Conservation (phyloP, 2,888 invertebrate species). For the Dolichopus griseipennis region DNA sequence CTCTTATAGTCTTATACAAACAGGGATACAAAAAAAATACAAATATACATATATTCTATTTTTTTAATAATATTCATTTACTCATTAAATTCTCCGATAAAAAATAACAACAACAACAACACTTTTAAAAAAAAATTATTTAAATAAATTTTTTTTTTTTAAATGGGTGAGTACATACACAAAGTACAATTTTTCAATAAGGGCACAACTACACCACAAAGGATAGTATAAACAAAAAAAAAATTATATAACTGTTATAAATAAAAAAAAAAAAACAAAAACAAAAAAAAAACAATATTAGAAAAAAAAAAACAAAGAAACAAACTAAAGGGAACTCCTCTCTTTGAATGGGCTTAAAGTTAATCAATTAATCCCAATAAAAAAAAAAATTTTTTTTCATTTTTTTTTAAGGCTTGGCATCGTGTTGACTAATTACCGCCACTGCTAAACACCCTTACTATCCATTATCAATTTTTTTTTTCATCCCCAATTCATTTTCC, state of each 20-base stretch:
- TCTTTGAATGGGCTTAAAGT: neutral
- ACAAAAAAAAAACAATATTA: neutral
- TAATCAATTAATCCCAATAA: conserved; percentile 10
- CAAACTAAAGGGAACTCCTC: neutral
- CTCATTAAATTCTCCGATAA: conserved; percentile 6
- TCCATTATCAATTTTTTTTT: neutral
- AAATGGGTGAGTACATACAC: neutral
- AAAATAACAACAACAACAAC: neutral
- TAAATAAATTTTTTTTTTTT: neutral
- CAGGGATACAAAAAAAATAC: too few relatives aligned
- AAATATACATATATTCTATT: too few relatives aligned
- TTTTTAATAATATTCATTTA: conserved; percentile 4
- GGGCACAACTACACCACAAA: neutral
- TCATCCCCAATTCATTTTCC: too few relatives aligned
- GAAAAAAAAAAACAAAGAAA: conserved; percentile 2
- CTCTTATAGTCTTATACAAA: too few relatives aligned
- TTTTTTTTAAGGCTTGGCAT: conserved; percentile 2
- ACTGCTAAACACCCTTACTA: neutral
- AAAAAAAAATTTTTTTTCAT: neutral
- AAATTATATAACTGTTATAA: neutral
- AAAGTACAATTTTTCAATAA: neutral
- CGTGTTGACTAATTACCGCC: conserved; percentile 7
- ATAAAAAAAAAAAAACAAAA: neutral
- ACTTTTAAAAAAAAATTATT: neutral
- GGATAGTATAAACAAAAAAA: neutral